Conservation (phyloP, 1,140 invertebrate genomes). For the Lamellibrachia luymesi region DNA sequence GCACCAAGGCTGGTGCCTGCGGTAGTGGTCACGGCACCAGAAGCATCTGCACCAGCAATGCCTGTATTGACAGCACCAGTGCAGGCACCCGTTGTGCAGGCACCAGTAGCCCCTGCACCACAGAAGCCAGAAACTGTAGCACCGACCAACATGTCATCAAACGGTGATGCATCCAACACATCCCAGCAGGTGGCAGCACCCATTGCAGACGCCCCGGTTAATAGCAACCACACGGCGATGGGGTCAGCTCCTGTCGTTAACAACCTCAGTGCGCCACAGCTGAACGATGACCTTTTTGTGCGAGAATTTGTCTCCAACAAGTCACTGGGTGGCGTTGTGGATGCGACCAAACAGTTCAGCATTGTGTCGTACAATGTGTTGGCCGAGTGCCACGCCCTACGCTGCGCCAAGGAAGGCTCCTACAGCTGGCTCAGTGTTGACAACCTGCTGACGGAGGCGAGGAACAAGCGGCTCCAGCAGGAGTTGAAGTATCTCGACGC, state of each 20-base stretch:
- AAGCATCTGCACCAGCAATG: not conserved
- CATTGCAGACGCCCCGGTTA: slow-evolving; percentile 14
- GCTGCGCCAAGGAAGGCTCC: slow-evolving; percentile 31
- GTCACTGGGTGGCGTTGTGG: no score
- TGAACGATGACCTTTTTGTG: not conserved
- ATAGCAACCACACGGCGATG: not conserved
- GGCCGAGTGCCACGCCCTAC: slow-evolving; percentile 47
- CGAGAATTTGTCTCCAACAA: slow-evolving; percentile 10
- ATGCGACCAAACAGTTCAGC: slow-evolving; percentile 35
- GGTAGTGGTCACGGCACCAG: not conserved
- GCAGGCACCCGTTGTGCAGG: not conserved
- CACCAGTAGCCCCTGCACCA: not conserved
- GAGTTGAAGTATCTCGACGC: slow-evolving; percentile 48
- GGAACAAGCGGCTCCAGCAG: slow-evolving; percentile 44
- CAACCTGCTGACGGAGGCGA: slow-evolving; percentile 37
- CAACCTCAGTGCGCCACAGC: not conserved
- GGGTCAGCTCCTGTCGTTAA: not conserved
- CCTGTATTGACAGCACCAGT: not conserved
- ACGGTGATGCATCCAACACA: slow-evolving; percentile 33
- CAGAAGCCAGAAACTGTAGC: slow-evolving; percentile 9
- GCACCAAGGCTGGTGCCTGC: not conserved
- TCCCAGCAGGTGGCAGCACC: slow-evolving; percentile 17
- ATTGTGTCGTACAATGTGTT: slow-evolving; percentile 54
- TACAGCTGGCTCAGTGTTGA: slow-evolving; percentile 46
- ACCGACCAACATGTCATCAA: slow-evolving; percentile 23